Percentiles rank a stretch among this genome's conserved stretches.
Evolutionary conservation across 2,888 invertebrate genomes (phyloP).

Genomic region (Drosophila borborema): DNA sequence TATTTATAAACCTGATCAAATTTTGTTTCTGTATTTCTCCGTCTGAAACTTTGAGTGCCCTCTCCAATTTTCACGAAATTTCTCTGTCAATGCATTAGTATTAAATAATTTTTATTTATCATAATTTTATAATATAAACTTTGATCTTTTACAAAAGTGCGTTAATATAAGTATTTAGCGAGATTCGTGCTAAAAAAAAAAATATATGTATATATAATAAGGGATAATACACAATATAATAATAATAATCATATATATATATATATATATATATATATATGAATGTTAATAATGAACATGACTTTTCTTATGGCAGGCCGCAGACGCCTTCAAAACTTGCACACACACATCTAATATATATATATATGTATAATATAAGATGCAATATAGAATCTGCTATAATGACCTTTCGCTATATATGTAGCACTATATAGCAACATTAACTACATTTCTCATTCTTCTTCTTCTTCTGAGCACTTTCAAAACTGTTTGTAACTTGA

Average conservation of each 20-base stretch:
- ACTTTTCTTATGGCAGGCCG: slow-evolving; percentile 61
- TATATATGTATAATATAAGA: not conserved
- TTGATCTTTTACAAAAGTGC: slow-evolving; percentile 44
- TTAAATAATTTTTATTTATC: slow-evolving; percentile 47
- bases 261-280: slow-evolving; percentile 21
- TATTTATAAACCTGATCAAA: no score
- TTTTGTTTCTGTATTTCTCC: no score
- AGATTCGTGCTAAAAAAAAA: slow-evolving; percentile 62
- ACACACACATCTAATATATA: slow-evolving; percentile 9
- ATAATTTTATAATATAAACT: slow-evolving; percentile 42
- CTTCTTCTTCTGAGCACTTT: slow-evolving; percentile 39
- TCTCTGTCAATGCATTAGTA: slow-evolving; percentile 11
- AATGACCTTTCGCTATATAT: slow-evolving; percentile 1
- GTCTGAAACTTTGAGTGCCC: no score
- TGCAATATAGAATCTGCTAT: slow-evolving; percentile 11
- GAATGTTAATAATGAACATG: slow-evolving; percentile 61
- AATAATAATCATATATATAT: slow-evolving; percentile 27
- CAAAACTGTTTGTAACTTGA: slow-evolving; percentile 45
- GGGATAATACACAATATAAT: slow-evolving; percentile 44
- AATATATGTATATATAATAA: slow-evolving; percentile 32
- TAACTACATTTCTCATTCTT: not conserved
- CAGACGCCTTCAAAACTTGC: slow-evolving; percentile 31
- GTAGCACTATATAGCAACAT: slow-evolving; percentile 3
- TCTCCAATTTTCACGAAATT: not conserved
- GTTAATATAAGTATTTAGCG: slow-evolving; percentile 49